Conservation (phyloP, 2,888 invertebrate genomes). For the Andricus quercusramuli region DNA sequence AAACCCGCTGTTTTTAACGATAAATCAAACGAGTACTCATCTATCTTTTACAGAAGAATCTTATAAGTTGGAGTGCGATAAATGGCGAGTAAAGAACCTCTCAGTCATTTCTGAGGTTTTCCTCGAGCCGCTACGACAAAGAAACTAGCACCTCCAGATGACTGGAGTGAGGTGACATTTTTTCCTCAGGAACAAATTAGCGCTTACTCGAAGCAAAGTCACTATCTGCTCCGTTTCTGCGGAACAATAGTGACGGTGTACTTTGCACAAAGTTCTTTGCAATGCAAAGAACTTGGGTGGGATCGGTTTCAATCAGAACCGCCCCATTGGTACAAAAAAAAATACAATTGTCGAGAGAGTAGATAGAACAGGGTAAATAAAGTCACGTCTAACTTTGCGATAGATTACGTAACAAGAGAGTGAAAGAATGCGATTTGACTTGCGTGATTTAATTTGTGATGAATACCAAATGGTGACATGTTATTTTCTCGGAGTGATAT, state of each 20-base stretch:
- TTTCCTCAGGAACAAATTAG: constrained; percentile 34
- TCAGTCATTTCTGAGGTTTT: constrained; percentile 28
- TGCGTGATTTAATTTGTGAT: not conserved
- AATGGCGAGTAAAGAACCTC: constrained; percentile 9
- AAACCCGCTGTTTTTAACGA: not conserved
- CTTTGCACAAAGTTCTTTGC: constrained; percentile 1
- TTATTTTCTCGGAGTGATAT: not conserved
- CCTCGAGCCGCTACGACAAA: not conserved
- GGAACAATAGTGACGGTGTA: constrained; percentile 10
- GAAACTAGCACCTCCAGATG: constrained; percentile 16
- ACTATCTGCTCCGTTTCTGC: constrained; percentile 21
- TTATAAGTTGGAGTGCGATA: constrained; percentile 16
- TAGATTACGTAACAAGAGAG: not conserved
- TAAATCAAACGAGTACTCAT: not conserved
- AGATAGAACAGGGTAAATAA: not conserved
- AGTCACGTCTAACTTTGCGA: constrained; percentile 9
- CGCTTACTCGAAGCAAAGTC: constrained; percentile 1
- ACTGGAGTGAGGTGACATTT: constrained; percentile 16
- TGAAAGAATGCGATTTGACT: constrained; percentile 17
- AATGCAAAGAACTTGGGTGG: constrained; percentile 15
- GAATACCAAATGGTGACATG: not conserved
- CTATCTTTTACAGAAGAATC: not conserved
- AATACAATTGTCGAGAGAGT: not conserved
- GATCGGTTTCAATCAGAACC: constrained; percentile 20
- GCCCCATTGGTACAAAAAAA: not conserved